Base-by-base conservation (phyloP, 1,140 invertebrate species). In the Cardiocondyla obscurior region DNA sequence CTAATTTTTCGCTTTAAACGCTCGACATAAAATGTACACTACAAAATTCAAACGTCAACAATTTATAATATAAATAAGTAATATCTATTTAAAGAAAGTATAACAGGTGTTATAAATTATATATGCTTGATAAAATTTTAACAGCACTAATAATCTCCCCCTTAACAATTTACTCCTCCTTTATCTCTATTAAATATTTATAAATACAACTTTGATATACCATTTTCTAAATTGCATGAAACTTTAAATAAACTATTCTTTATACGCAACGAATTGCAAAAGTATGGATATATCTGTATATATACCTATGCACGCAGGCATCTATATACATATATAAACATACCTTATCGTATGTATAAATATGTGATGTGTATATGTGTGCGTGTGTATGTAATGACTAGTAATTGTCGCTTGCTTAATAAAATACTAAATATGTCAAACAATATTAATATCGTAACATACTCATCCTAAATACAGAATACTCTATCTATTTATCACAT, bases 171-270 rank as follows among this genome's bases (percentile, higher is more conserved):
- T 62, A 60, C 19, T 39, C 28, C 16, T 53, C 4, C 10, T 62
- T 51, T 53, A 79, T 69, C 16, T 79, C 74, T 79, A 69, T 69
- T 79, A 79, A 79, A 79, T 79, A 79, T 77, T 77, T 53, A 79
- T 69, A 79, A 79, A 79, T 79, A 69, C 46, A 79, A 69, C 81
- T 76, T 76, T 19, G 42, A 82, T 74, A 82, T 82, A 76, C 7
- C 25, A 81, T 88, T 88, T 73, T 57, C 49, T 88, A 83, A 81
- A 62, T 57, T 30, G 42, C 25, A n/a, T 79, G 33, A 67, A 57
- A 79, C 36, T 79, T 79, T 8, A 79, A 79, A 79, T 79, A 67
- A 79, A 79, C 62, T 79, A 69, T 79, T 8, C 33, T 30, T 79
- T 53, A 79, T 79, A 39, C 12, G 62, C 46, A 79, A 79, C 65